Base-by-base conservation (phyloP, 1,140 invertebrate genomes). In the Meloidogyne exigua region DNA sequence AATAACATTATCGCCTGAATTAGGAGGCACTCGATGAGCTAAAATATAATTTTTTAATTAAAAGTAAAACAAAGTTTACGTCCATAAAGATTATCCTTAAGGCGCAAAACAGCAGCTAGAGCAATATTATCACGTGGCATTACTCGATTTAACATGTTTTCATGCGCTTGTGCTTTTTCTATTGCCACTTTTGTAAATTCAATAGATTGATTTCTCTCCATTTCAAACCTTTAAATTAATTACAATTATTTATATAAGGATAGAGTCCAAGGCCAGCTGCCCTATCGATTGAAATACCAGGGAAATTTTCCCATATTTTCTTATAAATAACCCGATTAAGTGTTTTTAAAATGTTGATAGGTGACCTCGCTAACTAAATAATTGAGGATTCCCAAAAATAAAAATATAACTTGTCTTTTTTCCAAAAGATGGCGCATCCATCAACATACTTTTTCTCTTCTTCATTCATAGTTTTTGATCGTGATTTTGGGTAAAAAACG, bases 81-180 rank as follows among this genome's bases (percentile, higher is more conserved):
- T 93, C 91, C 75, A 67, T 85, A 85, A 36, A 81, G 72, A 25
- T 11, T 68, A 2, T 85, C 75, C 62, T 86, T 84, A 68, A 86
- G 81, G 28, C 80, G 81, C 10, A 87, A 65, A 2, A 87, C 89
- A 4, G 95, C 96, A 13, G 94, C 95, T 76, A 99, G 89, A 12
- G 95, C 96, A 84, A 99, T 98, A 89, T 99, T 99, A 88, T 99
- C 97, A 87, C 96, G 97, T 18, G 96, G 96, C 95, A 99, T 99
- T 25, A 99, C 96, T 83, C 97, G 75, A 76, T 81, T 81, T 1
- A 84, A 76, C 65, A 82, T 82, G 25, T 69, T 77, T 39, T 82
- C 83, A 57, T 81, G 79, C 63, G 95, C 95, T 88, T 98, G 95
- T 32, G 95, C 95, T 88, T 96, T 97, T 9, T 94, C 94, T 93